A percentile compares a stretch with the other conserved stretches of the same genome.
Evolutionary conservation across 2,797 vertebrate species (phyloP).

Genomic region (Melanotaenia boesemani): DNA sequence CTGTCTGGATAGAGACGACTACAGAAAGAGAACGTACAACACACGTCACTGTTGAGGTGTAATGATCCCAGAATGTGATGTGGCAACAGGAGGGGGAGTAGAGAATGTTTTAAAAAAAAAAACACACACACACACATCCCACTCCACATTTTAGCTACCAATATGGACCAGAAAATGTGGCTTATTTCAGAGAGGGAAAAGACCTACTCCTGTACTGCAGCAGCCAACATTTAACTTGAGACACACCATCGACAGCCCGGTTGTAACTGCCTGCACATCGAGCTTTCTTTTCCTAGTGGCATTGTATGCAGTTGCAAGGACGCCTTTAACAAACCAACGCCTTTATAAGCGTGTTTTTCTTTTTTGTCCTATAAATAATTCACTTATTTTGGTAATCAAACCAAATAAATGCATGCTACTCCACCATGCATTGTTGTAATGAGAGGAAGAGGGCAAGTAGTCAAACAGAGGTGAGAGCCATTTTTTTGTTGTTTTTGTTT

Average conservation of each 20-base stretch:
- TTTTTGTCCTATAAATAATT: background rate
- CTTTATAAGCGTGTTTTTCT: constrained; percentile 3
- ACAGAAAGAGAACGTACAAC: constrained; percentile 17
- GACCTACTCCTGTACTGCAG: constrained; percentile 17
- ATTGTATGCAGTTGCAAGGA: background rate
- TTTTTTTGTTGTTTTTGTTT: constrained; percentile 39
- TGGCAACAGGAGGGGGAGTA: constrained; percentile 30
- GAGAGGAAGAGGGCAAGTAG: constrained; percentile 16
- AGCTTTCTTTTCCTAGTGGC: background rate
- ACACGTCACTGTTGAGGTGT: constrained; percentile 24
- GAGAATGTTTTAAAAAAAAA: background rate
- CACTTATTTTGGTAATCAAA: constrained; percentile 29
- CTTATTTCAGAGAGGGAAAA: background rate
- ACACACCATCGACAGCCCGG: constrained; percentile 5
- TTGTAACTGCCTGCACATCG: background rate
- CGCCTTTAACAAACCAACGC: constrained; percentile 9
- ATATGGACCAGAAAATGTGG: constrained; percentile 27
- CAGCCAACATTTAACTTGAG: constrained; percentile 12
- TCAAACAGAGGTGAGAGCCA: constrained; percentile 24
- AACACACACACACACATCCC: background rate
- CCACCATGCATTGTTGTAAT: constrained; percentile 12
- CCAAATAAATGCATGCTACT: constrained; percentile 23
- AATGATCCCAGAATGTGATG: constrained; percentile 4
- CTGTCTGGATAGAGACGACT: constrained; percentile 47
- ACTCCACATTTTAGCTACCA: constrained; percentile 30